Evolutionary conservation across 2,797 vertebrate genomes (phyloP).

Genomic region (Chaetodon trifasciatus): DNA sequence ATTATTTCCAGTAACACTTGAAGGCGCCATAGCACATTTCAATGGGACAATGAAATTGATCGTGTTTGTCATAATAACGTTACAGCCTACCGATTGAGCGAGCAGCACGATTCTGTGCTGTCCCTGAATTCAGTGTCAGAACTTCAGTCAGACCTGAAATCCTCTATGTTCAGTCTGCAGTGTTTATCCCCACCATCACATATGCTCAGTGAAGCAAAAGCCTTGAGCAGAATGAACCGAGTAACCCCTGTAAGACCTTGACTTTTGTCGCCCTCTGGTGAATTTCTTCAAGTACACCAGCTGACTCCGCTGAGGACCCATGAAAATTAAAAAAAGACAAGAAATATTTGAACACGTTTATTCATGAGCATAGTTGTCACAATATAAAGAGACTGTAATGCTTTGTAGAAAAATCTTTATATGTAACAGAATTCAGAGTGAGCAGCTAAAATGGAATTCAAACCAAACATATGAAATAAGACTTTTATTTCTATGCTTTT

Average conservation of each 20-base stretch:
- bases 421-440: constrained; percentile 24
- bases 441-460: constrained; percentile 21
- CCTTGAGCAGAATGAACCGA: constrained; percentile 65
- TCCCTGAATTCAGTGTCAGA: neutral
- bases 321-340: neutral
- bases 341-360: constrained; percentile 40
- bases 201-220: constrained; percentile 37
- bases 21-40: constrained; percentile 37
- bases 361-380: constrained; percentile 45
- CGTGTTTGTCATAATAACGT: neutral
- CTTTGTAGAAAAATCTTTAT: constrained; percentile 42
- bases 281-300: neutral
- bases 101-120: neutral
- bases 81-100: neutral
- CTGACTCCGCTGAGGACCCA: neutral
- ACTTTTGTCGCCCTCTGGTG: constrained; percentile 73
- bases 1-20: constrained; percentile 4
- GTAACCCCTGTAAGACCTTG: constrained; percentile 42
- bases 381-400: constrained; percentile 49
- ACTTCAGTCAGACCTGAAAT: neutral
- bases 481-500: constrained; percentile 34
- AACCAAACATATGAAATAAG: constrained; percentile 37
- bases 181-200: constrained; percentile 12
- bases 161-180: neutral
- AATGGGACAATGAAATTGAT: constrained; percentile 15